phyloP scores from a whole-genome alignment of 2,797 vertebrate species.

The Diglossa cyanea region DNA sequence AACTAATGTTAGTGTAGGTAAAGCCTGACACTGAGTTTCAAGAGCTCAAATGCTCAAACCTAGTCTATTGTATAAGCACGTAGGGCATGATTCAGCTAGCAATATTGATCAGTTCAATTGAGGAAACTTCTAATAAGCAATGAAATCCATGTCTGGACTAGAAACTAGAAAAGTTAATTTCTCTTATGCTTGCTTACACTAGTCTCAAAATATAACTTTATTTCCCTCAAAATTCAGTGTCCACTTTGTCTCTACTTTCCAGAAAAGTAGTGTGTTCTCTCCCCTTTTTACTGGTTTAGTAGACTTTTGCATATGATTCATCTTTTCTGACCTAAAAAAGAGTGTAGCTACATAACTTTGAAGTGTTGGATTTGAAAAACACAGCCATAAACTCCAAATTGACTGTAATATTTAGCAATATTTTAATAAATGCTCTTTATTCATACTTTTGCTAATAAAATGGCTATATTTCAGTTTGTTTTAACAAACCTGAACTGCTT shows the following conservation, averaged over 20 bases:
- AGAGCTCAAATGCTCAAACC: background rate
- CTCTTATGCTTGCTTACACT: background rate
- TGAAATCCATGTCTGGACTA: background rate
- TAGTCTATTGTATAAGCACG: too few relatives aligned
- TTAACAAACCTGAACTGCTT: background rate
- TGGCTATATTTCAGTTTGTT: background rate
- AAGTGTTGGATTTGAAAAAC: background rate
- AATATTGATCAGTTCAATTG: background rate
- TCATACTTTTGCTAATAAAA: background rate
- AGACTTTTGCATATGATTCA: background rate
- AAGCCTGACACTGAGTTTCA: background rate
- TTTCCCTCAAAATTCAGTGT: background rate
- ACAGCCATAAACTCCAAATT: background rate
- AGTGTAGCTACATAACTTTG: background rate
- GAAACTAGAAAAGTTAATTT: background rate
- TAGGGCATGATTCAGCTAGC: background rate
- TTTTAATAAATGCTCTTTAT: background rate
- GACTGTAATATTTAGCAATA: background rate
- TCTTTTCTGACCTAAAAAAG: background rate
- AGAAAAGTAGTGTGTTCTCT: background rate
- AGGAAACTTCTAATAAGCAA: background rate
- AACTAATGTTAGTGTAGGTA: background rate
- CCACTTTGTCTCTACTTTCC: background rate
- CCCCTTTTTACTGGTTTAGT: background rate
- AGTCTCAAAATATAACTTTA: background rate